Evolutionary conservation across 2,113 vertebrate species (phyloP).

Genomic region (Tiliqua scincoides): DNA sequence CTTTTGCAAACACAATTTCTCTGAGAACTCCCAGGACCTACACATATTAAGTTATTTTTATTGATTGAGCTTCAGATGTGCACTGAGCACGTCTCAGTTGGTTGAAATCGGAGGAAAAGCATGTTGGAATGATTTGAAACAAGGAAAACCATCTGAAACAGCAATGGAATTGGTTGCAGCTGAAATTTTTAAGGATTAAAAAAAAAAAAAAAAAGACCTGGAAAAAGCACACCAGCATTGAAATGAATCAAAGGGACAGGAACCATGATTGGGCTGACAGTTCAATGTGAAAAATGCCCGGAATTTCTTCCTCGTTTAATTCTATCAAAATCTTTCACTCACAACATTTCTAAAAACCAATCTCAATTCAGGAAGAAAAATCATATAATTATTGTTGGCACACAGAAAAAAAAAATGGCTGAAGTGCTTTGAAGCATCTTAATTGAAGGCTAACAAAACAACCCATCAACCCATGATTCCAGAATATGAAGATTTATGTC

Average conservation of each 20-base stretch:
- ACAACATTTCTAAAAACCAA: neutral
- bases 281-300: neutral
- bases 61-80: neutral
- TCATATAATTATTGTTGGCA: neutral
- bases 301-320: constrained; percentile 6
- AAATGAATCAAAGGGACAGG: constrained; percentile 1
- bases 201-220: neutral
- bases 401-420: neutral
- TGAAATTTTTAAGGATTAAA: neutral
- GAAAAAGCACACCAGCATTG: neutral
- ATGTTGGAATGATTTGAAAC: constrained; percentile 11
- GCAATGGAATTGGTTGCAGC: fast-evolving
- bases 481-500: too few species aligned
- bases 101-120: constrained; percentile 7
- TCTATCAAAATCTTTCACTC: neutral
- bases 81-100: neutral
- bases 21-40: neutral
- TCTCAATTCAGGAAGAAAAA: neutral
- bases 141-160: neutral
- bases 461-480: neutral
- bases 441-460: neutral
- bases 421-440: neutral
- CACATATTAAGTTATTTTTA: neutral
- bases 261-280: neutral
- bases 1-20: constrained; percentile 9